These are phyloP conservation scores for Venusia cambrica DNA, from an alignment of 2,888 invertebrate genomes.

Conservation along the genomic window DNA sequence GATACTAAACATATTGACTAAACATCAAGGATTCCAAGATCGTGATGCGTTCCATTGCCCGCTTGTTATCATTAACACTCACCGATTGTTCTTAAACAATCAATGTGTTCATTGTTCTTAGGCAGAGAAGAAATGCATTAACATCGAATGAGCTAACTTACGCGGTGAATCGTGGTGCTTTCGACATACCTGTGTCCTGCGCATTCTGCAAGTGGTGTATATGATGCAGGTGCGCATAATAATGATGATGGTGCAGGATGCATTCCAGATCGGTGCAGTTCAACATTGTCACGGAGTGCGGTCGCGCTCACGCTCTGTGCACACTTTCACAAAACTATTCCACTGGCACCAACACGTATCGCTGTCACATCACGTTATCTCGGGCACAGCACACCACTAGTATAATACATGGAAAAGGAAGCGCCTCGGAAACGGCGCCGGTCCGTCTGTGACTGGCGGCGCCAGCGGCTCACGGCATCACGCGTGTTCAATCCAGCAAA, in stretches of 20 bases:
- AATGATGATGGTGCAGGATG: constrained; percentile 88
- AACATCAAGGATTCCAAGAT: constrained; percentile 47
- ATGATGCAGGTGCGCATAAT: constrained; percentile 87
- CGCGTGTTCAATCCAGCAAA: constrained; percentile 49
- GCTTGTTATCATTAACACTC: constrained; percentile 65
- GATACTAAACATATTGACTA: constrained; percentile 32
- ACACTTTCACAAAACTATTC: constrained; percentile 80
- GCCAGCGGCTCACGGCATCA: constrained; percentile 46
- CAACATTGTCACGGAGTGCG: constrained; percentile 82
- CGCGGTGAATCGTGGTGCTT: constrained; percentile 24
- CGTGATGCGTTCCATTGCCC: constrained; percentile 38
- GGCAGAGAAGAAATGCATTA: constrained; percentile 44
- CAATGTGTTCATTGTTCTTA: constrained; percentile 61
- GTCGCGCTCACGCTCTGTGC: constrained; percentile 68
- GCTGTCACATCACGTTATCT: constrained; percentile 79
- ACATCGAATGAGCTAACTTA: constrained; percentile 34
- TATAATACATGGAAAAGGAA: constrained; percentile 51
- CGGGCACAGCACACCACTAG: constrained; percentile 51
- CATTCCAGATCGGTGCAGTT: constrained; percentile 90
- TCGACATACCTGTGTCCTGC: constrained; percentile 80
- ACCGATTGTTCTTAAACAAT: constrained; percentile 59
- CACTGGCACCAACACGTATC: constrained; percentile 71
- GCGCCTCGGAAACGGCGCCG: constrained; percentile 56
- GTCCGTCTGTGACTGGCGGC: constrained; percentile 58
- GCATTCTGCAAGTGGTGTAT: constrained; percentile 85